A percentile compares a stretch with the other conserved stretches of the same genome.
Conservation (phyloP, 2,797 vertebrate species). For the Lophura swinhoii region DNA sequence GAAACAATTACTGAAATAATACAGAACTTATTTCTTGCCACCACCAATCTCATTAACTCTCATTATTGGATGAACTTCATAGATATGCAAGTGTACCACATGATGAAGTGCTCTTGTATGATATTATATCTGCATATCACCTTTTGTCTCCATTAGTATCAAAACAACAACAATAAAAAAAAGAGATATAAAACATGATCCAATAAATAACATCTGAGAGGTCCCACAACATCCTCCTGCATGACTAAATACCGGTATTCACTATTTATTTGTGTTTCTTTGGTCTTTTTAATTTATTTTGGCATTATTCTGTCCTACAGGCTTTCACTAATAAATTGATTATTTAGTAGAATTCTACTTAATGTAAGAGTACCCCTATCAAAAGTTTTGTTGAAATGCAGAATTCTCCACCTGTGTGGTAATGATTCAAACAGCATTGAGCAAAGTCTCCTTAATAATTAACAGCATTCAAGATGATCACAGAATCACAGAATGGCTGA, state of each 20-base stretch:
- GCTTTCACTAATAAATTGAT: neutral
- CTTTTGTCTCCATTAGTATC: neutral
- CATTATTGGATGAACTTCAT: neutral
- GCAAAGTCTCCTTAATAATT: neutral
- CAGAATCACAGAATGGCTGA: neutral
- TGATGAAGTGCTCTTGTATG: rapidly evolving
- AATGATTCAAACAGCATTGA: neutral
- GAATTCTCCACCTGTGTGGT: neutral
- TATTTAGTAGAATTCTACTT: neutral
- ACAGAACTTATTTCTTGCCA: neutral
- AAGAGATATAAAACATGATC: neutral
- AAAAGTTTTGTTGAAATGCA: neutral
- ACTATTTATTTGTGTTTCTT: neutral
- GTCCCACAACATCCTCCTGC: neutral
- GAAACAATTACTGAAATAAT: neutral
- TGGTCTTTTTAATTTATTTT: neutral
- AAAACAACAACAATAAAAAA: neutral
- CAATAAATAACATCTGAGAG: neutral
- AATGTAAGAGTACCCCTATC: neutral
- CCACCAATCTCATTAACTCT: neutral
- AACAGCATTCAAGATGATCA: neutral
- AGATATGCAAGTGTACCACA: neutral
- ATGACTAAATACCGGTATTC: neutral
- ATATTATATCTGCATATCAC: neutral
- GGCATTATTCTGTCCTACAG: neutral